phyloP scores from a whole-genome alignment of 2,888 invertebrate genomes.

The Gandaritis pyraliata region DNA sequence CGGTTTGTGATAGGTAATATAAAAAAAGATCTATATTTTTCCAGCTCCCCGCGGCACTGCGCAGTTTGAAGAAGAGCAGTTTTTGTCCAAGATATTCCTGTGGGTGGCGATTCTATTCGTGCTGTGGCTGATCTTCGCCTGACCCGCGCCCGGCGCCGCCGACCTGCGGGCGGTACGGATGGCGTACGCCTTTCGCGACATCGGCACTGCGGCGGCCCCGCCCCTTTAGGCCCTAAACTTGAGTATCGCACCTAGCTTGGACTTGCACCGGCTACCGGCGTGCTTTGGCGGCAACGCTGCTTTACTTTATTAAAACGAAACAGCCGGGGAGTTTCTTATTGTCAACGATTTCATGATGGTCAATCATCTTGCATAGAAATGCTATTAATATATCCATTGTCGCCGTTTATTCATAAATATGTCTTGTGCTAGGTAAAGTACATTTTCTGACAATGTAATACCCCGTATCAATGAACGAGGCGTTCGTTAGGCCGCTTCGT shows the following conservation, averaged over 20 bases:
- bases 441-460: too few species aligned
- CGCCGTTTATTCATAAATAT: neutral
- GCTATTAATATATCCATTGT: neutral
- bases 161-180: conserved; percentile 4
- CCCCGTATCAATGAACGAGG: too few species aligned
- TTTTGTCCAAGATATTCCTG: conserved; percentile 95
- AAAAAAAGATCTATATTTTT: neutral
- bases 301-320: neutral
- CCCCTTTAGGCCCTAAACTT: neutral
- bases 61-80: conserved; percentile 96
- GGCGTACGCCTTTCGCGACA: conserved; percentile 25
- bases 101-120: conserved; percentile 96
- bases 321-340: neutral
- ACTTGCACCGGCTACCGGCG: neutral
- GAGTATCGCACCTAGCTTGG: conserved; percentile 5
- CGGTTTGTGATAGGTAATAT: too few species aligned
- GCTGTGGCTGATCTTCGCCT: conserved; percentile 96
- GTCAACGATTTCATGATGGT: neutral
- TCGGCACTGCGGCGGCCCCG: conserved; percentile 25
- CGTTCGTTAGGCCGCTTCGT: too few species aligned
- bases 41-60: conserved; percentile 91
- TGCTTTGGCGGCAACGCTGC: neutral
- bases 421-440: neutral
- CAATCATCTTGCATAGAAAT: neutral
- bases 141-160: conserved; percentile 53